Evolutionary conservation across 92 coral and sea anemone species (phyloP).

Genomic region (Heliopora coerulea): DNA sequence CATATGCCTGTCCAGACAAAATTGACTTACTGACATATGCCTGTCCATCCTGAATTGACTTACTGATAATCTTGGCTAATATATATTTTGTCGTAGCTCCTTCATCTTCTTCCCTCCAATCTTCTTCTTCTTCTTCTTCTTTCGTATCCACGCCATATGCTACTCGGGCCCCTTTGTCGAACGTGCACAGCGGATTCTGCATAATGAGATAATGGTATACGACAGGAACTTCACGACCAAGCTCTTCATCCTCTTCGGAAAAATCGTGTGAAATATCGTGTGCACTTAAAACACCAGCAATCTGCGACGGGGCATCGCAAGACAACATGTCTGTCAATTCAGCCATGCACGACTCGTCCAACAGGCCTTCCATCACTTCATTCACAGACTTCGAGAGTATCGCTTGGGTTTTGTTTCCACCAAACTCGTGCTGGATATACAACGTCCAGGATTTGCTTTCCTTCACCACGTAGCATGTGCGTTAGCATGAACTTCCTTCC

Average conservation of each 20-base stretch:
- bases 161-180: constrained; percentile 23
- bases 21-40: too few relatives aligned
- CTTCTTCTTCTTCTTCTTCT: too few relatives aligned
- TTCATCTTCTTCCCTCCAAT: too few relatives aligned
- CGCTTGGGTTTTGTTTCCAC: not conserved
- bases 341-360: too few relatives aligned
- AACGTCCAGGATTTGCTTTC: constrained; percentile 76
- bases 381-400: constrained; percentile 55
- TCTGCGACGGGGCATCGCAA: constrained; percentile 44
- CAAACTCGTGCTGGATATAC: constrained; percentile 63
- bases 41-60: constrained; percentile 2
- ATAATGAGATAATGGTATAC: constrained; percentile 62
- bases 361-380: too few relatives aligned
- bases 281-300: constrained; percentile 48
- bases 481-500: not conserved
- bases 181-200: constrained; percentile 43
- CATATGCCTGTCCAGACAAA: constrained; percentile 15
- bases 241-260: constrained; percentile 23
- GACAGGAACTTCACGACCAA: constrained; percentile 58
- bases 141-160: constrained; percentile 5
- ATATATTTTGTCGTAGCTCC: too few relatives aligned
- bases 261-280: constrained; percentile 55
- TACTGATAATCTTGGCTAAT: too few relatives aligned
- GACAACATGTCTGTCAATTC: constrained; percentile 52
- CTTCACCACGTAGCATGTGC: constrained; percentile 46